These are phyloP conservation scores for Oophaga pumilio DNA, from an alignment of 2,113 vertebrate genomes.

Conservation along the genomic window DNA sequence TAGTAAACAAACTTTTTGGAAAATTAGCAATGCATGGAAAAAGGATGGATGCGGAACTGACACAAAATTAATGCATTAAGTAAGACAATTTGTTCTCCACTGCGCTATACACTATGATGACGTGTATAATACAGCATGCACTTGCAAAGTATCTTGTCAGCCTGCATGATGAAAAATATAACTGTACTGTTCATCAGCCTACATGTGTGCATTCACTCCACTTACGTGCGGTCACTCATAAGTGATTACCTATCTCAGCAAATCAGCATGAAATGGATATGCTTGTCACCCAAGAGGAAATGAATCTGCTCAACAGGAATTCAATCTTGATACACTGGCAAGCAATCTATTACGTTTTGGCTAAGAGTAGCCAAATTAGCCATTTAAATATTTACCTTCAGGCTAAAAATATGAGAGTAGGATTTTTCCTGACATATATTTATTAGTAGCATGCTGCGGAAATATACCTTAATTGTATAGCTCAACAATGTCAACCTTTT, in stretches of 20 bases:
- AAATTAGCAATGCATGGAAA: too few species aligned
- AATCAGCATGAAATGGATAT: background rate
- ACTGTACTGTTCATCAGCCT: too few species aligned
- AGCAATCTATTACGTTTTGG: background rate
- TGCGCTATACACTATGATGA: too few species aligned
- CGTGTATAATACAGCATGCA: too few species aligned
- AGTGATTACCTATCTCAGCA: background rate
- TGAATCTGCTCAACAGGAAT: background rate
- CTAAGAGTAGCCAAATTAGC: background rate
- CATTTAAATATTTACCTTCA: slow-evolving; percentile 16
- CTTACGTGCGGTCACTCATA: background rate
- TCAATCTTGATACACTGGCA: background rate
- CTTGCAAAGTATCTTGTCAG: too few species aligned
- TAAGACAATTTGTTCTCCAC: too few species aligned
- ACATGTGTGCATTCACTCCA: background rate
- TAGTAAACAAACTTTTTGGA: too few species aligned
- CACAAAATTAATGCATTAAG: too few species aligned
- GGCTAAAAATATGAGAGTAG: background rate
- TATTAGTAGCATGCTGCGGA: background rate
- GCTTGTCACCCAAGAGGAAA: background rate
- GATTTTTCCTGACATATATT: background rate
- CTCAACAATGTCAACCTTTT: background rate
- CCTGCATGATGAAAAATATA: too few species aligned
- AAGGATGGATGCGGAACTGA: too few species aligned
- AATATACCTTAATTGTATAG: slow-evolving; percentile 17